Evolutionary conservation across 2,113 vertebrate genomes (phyloP).

Genomic region (Puffinus mauretanicus): DNA sequence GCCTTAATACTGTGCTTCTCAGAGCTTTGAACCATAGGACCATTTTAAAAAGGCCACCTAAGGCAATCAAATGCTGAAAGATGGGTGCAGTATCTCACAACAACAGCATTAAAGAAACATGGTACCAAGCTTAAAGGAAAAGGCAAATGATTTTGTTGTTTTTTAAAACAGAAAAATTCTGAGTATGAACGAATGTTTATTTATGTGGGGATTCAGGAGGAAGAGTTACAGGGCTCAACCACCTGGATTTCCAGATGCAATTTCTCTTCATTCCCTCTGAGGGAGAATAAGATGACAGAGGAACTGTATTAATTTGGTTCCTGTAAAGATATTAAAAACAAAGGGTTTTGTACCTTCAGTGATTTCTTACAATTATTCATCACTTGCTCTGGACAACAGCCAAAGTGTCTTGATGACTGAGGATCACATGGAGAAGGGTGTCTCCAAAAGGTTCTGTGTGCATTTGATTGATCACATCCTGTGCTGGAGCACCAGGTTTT

Average conservation of each 20-base stretch:
- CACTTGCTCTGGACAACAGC: conserved; percentile 22
- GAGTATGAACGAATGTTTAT: neutral
- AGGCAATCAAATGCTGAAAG: conserved; percentile 21
- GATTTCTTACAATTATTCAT: conserved; percentile 7
- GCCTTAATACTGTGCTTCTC: conserved; percentile 44
- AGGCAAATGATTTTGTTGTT: neutral
- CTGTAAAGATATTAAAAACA: conserved; percentile 51
- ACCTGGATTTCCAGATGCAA: conserved; percentile 17
- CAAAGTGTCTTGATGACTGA: conserved; percentile 1
- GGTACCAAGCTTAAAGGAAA: conserved; percentile 23
- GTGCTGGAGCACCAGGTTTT: neutral
- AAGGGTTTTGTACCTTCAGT: neutral
- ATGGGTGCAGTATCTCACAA: conserved; percentile 36
- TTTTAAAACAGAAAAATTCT: neutral
- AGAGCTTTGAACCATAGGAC: conserved; percentile 27
- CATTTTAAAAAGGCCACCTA: conserved; percentile 4
- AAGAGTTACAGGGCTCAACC: neutral
- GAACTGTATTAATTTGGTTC: conserved; percentile 38
- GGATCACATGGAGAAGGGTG: neutral
- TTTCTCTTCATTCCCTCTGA: conserved; percentile 24
- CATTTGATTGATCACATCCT: neutral
- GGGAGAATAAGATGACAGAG: conserved; percentile 18
- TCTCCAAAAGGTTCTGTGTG: neutral
- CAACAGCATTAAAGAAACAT: conserved; percentile 20
- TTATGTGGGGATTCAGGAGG: neutral